Base-by-base conservation (phyloP, 2,113 vertebrate species). In the Aegithalos caudatus region DNA sequence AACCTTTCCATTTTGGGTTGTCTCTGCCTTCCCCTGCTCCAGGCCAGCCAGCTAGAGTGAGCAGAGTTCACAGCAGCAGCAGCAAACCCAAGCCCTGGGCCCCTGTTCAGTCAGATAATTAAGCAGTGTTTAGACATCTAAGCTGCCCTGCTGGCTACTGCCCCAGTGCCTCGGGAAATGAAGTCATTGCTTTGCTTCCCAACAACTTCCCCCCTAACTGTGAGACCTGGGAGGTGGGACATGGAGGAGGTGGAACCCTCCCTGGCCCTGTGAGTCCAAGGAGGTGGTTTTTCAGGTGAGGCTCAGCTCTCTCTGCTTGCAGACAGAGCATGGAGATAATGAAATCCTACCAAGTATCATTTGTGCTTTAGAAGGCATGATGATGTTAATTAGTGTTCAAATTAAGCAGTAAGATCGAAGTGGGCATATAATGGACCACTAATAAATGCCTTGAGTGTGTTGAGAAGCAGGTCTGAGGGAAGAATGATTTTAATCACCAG, bases 321-420 rank as follows among this genome's bases (percentile, higher is more conserved):
- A 94, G 71, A 56, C 38, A 90, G 79, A 88, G 86, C 61, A 24
- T 25, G 61, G 50, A 94, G 86, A 77, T 94, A 95, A 77, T 93
- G 91, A 95, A 96, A 94, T 65, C 87, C 81, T 85, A 94, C 38
- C 79, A 90, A 95, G 66, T 70, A 44, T 61, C 93, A 77, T 94
- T 96, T 54, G 50, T 80, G 92, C 90, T 94, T 95, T 87, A 80
- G 92, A 94, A 90, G 77, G 76, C 83, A 56, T 56, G 76, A 86
- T 96, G 90, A 82, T 90, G 82, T 93, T 95, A 96, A 97, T 95
- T 94, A 95, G 90, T n/a, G 92, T 80, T 93, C 95, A 96, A 96
- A 97, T 96, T 96, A 95, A 87, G 93, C 94, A 87, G 60, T 65
- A 95, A 94, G 95, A 95, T 58, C 92, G 85, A 95, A 95, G 86